Conservation (phyloP, 2,888 invertebrate species). For the Deilephila elpenor region DNA sequence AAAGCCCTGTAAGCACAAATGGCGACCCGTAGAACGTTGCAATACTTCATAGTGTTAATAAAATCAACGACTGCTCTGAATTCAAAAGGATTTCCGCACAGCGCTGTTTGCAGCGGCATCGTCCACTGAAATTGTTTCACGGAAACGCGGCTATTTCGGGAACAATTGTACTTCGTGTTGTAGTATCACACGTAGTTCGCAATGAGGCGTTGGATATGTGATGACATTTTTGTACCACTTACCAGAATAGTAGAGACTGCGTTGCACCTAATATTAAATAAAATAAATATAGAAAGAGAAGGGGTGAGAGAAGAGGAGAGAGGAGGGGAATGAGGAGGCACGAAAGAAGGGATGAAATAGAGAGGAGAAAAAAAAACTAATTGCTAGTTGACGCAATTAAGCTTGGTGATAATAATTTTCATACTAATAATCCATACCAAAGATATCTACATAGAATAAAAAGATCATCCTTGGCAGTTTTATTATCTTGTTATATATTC, state of each 20-base stretch:
- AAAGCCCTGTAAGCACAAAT: not conserved
- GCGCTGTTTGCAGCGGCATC: not conserved
- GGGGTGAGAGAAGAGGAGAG: too few relatives aligned
- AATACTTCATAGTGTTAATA: constrained; percentile 21
- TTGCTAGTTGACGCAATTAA: too few relatives aligned
- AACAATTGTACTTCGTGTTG: not conserved
- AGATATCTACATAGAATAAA: too few relatives aligned
- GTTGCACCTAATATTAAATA: too few relatives aligned
- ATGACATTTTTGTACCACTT: not conserved
- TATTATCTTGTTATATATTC: not conserved
- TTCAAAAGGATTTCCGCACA: constrained; percentile 14
- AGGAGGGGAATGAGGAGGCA: too few relatives aligned
- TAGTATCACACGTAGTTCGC: not conserved
- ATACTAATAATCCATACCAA: too few relatives aligned
- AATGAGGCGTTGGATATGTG: constrained; percentile 3
- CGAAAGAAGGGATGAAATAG: too few relatives aligned
- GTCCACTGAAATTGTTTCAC: not conserved
- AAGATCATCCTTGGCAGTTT: not conserved
- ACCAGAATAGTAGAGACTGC: too few relatives aligned
- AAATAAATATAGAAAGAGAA: too few relatives aligned
- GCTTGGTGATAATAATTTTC: too few relatives aligned
- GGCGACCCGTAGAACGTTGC: not conserved
- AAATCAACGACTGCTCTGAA: constrained; percentile 3
- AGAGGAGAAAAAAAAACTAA: too few relatives aligned
- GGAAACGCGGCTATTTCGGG: not conserved